These are phyloP conservation scores for Falco berigora DNA, from an alignment of 2,797 vertebrate species.

Conservation along the genomic window DNA sequence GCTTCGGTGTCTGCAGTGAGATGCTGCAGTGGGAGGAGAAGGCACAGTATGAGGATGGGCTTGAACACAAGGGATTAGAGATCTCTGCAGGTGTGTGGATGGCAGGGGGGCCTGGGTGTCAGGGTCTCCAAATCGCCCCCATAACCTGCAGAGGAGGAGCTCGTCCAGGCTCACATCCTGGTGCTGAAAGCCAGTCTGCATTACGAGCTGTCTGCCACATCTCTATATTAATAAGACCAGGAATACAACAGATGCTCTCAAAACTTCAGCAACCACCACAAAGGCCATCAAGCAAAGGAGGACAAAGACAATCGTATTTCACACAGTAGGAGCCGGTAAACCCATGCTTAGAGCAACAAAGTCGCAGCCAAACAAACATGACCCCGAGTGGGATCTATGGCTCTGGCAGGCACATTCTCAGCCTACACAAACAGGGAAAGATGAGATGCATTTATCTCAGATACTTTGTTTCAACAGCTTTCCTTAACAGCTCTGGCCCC, in stretches of 20 bases:
- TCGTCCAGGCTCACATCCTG: rapidly evolving
- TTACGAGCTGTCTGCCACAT: neutral
- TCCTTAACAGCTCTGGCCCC: neutral
- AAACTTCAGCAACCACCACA: neutral
- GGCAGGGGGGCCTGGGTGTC: neutral
- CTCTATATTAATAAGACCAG: neutral
- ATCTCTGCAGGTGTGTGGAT: neutral
- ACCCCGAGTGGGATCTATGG: neutral
- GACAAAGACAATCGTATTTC: neutral
- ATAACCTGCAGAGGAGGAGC: neutral
- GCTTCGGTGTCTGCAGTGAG: neutral
- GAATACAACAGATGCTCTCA: neutral
- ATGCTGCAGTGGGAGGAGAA: neutral
- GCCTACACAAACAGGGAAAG: neutral
- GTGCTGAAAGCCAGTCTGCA: neutral
- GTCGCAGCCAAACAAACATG: neutral
- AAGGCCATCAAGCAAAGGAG: neutral
- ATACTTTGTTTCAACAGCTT: neutral
- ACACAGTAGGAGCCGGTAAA: neutral
- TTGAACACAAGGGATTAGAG: neutral
- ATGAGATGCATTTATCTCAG: neutral
- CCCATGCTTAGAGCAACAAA: neutral
- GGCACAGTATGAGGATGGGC: neutral
- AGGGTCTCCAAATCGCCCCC: neutral
- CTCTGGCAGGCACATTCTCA: neutral